Evolutionary conservation across 1,140 invertebrate genomes (phyloP), one percentile per base, ranked within the genome.

Genomic region (Drosophila sechellia): DNA sequence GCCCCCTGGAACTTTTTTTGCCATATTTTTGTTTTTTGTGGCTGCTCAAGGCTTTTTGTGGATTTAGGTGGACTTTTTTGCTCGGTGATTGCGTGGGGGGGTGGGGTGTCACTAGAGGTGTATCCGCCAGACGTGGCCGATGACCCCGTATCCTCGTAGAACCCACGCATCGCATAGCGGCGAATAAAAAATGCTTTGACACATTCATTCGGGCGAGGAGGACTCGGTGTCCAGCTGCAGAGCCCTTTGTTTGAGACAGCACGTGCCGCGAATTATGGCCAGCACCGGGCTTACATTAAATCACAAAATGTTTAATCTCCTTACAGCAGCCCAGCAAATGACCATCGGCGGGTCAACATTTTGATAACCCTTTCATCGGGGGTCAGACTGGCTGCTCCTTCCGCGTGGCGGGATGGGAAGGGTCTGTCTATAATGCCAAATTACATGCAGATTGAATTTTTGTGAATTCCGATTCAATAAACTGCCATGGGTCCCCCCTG

Each of bases 1-100:
- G 96, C 95, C 96, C 96, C 96, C 96, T 97, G 10, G 49, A 48
- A 53, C 1, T 2, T 56, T 66, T 84, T 84, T 63, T 49, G 37
- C 3, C 20, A 17, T 4, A 13, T 46, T 55, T 70, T 55, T n/a
- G n/a, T 70, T 50, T 25, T 34, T 55, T 31, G 15, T 35, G 5
- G 1, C 37, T n/a, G 10, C 22, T n/a, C 5, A 40, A 8, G 20
- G 35, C 8, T 11, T 13, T 20, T 10, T n/a, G 27, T 3, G 11
- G 1, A 57, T n/a, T 20, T 5, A 10, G 17, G n/a, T 8, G 17
- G 4, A 22, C 20, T 22, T 22, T 22, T 25, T 31, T 40, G 22
- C 6, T 5, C 13, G 37, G 11, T 11, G 40, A 54, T 64, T 35
- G 11, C 20, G 2, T 0, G 20, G 20, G 11, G 20, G 17, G 17